Evolutionary conservation across 1,140 invertebrate species (phyloP).

Genomic region (Diorhabda carinulata): DNA sequence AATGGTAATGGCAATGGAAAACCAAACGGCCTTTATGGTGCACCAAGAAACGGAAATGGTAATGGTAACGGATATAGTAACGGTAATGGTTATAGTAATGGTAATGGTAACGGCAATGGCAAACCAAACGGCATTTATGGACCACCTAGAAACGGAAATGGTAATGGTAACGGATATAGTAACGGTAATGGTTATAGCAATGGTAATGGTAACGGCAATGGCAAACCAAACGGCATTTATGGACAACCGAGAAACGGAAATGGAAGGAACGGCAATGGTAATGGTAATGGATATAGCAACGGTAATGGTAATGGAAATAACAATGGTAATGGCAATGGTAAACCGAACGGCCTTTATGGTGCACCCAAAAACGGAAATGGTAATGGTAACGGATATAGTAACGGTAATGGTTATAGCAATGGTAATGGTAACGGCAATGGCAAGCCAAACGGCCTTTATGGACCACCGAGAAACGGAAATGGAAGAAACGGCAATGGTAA

Average conservation of each 20-base stretch:
- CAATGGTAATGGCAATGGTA: constrained; percentile 19
- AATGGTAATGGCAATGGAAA: constrained; percentile 12
- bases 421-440: constrained; percentile 27
- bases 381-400: constrained; percentile 22
- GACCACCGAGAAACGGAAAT: constrained; percentile 13
- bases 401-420: constrained; percentile 2
- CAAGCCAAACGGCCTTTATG: constrained; percentile 21
- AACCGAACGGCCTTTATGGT: constrained; percentile 5
- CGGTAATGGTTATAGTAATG: constrained; percentile 19
- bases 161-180: constrained; percentile 20
- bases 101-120: constrained; percentile 24
- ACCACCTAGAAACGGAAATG: neutral
- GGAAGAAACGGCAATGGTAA: constrained; percentile 22
- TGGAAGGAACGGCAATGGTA: constrained; percentile 28
- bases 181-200: constrained; percentile 30
- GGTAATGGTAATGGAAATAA: constrained; percentile 17
- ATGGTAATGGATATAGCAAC: constrained; percentile 37
- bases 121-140: neutral
- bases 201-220: constrained; percentile 34
- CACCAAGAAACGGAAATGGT: constrained; percentile 16
- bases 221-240: constrained; percentile 22
- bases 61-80: constrained; percentile 23
- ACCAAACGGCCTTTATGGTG: constrained; percentile 8
- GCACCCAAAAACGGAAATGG: constrained; percentile 16
- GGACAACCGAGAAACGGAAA: constrained; percentile 27